Base-by-base conservation (phyloP, 2,888 invertebrate species). In the Conchocele bisecta region DNA sequence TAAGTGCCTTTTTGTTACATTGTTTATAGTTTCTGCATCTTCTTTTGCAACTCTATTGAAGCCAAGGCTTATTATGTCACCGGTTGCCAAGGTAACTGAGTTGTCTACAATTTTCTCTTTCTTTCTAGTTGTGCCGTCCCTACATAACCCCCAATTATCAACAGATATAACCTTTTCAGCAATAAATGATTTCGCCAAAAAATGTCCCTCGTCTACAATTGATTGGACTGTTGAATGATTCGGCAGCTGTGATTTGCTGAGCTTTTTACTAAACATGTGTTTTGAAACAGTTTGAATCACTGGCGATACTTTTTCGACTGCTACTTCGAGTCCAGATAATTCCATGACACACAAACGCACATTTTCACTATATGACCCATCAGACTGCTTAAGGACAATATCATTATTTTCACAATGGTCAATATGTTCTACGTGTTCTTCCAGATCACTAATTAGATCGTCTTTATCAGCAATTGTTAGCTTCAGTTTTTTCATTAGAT, bases 91-190 rank as follows among this genome's bases (percentile, higher is more conserved):
- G 15, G 65, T 69, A 1, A 68, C 22, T 17, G 65, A 61, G 9
- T 72, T 76, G 37, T 76, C 76, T 0, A 76, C 11, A 20, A 72
- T 68, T 41, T 76, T 72, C 26, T 64, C 56, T 48, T 76, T 76
- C 20, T 51, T 31, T 31, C 72, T 26, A 2, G 54, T 65, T 17
- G 69, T 72, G 15, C 69, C 73, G 46, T 73, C 63, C 33, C 58
- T 20, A 31, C 29, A 41, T 15, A 75, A 17, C 5, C 68, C 71
- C 59, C 61, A 75, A 33, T 53, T 56, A 46, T 50, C 37, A 5
- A n/a, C 20, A 0, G 42, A 13, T 2, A 26, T 29, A 11, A 75
- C 7, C 24, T 46, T 58, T 37, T 58, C 37, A 2, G 71, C 35
- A 13, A 68, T 64, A 9, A 50, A 71, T 15, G 59, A 53, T 33